Evolutionary conservation across 1,140 invertebrate genomes (phyloP), one percentile per base, ranked within the genome.

Genomic region (Drosophila guanche): DNA sequence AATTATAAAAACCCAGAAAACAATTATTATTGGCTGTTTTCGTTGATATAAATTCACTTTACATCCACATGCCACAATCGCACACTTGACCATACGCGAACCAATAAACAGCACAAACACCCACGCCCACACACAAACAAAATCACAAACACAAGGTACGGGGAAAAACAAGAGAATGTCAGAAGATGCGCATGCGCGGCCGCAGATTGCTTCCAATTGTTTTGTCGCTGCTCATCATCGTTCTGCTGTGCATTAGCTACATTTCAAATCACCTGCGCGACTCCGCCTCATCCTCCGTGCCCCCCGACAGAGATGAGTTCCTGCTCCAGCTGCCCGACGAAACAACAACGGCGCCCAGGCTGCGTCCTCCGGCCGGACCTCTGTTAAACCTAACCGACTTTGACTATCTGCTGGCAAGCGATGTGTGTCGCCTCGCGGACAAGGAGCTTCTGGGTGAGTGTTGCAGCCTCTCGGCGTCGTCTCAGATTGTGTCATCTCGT

Each of bases 121-220:
- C 29, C 10, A 27, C n/a, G 27, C 63, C 20, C n/a, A 33, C 16
- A 33, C 23, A 43, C n/a, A 22, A 12, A 66, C 12, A 54, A 14
- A 27, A 14, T 27, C n/a, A 33, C 60, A 41, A 8, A 58, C 54
- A 7, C 25, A 66, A 20, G 45, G 42, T 22, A 25, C 46, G 63
- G 65, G 62, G 62, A 73, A 48, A 23, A 48, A 69, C 69, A 43
- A 56, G 29, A 74, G 41, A 67, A 75, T 75, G 71, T 74, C 14
- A 67, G 72, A 88, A 79, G 59, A 88, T 88, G 83, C 83, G 83
- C 83, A 88, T 88, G 83, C 83, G 83, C 79, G 67, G 79, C 71
- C 79, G 83, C 50, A 75, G 75, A 83, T 71, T 88, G 69, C 66
- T 88, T 16, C 66, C 84, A 74, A 79, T 88, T 72, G 63, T 75